phyloP scores from a whole-genome alignment of 2,888 invertebrate species.

The Acrocera orbiculus region DNA sequence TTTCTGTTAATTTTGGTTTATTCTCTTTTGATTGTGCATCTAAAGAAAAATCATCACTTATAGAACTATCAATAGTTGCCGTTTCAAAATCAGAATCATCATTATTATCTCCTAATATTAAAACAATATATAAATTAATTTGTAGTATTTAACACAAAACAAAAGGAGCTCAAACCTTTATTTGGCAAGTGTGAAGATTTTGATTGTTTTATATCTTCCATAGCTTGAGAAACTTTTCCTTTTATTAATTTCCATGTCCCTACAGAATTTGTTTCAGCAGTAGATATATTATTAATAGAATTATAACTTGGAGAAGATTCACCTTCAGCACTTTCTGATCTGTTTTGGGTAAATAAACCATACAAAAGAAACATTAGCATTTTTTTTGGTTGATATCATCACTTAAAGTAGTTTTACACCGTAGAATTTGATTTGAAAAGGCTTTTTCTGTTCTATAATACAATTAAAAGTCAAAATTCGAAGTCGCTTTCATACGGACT shows the following conservation, averaged over 20 bases:
- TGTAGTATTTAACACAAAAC: no score
- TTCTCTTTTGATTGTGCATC: slow-evolving; percentile 10
- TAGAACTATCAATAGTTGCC: slow-evolving; percentile 19
- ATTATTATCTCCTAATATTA: slow-evolving; percentile 14
- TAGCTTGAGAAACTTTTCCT: slow-evolving; percentile 29
- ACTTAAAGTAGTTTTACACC: no score
- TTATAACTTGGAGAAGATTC: slow-evolving; percentile 19
- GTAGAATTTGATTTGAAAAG: no score
- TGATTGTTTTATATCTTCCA: slow-evolving; percentile 30
- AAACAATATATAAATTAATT: no score
- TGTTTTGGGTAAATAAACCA: no score
- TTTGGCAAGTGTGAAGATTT: slow-evolving; percentile 14
- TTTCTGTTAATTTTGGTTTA: neutral
- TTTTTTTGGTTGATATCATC: no score
- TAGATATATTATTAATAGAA: slow-evolving; percentile 18
- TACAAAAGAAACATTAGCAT: no score
- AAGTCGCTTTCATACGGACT: no score
- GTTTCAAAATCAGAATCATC: slow-evolving; percentile 26
- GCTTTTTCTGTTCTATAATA: no score
- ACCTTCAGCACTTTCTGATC: slow-evolving; percentile 28
- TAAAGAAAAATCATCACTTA: slow-evolving; percentile 22
- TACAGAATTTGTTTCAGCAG: slow-evolving; percentile 19
- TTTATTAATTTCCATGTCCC: slow-evolving; percentile 31
- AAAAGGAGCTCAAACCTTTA: no score
- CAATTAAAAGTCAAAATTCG: no score